Conservation (phyloP, 2,113 vertebrate species). For the Brachyistius frenatus region DNA sequence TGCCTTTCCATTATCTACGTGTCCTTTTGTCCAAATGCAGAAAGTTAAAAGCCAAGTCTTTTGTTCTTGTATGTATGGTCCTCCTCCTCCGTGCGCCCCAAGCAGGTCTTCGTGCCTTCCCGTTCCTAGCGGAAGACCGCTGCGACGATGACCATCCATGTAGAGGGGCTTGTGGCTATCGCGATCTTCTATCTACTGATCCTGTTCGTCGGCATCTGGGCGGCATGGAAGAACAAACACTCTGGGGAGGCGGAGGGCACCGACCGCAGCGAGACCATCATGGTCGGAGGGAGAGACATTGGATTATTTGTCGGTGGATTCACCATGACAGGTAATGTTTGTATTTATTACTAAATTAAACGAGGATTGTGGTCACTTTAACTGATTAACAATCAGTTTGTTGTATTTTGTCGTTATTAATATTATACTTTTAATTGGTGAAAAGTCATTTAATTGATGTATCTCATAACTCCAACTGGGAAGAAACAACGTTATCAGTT, state of each 20-base stretch:
- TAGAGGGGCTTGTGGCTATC: slow-evolving; percentile 95
- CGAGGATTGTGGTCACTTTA: background rate
- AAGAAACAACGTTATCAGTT: background rate
- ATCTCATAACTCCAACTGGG: background rate
- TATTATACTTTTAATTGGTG: background rate
- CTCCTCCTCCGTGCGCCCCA: background rate
- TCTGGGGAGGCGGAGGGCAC: slow-evolving; percentile 85
- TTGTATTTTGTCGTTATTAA: background rate
- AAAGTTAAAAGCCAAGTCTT: background rate
- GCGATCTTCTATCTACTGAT: slow-evolving; percentile 95
- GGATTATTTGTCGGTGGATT: slow-evolving; percentile 97
- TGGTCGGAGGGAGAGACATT: slow-evolving; percentile 97
- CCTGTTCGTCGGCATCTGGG: slow-evolving; percentile 97
- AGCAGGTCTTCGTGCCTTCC: slow-evolving; percentile 87
- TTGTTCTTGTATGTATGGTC: background rate
- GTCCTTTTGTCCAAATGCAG: background rate
- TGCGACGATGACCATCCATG: slow-evolving; percentile 91
- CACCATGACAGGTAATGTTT: slow-evolving; percentile 94
- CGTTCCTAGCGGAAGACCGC: slow-evolving; percentile 72
- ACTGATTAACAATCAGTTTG: background rate
- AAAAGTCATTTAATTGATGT: background rate
- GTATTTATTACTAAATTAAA: background rate
- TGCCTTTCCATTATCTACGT: background rate
- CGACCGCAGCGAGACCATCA: slow-evolving; percentile 95
- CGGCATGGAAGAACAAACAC: slow-evolving; percentile 98